Evolutionary conservation across 2,113 vertebrate species (phyloP), one percentile per base, ranked within the genome.

Genomic region (Heterotilapia buettikoferi): DNA sequence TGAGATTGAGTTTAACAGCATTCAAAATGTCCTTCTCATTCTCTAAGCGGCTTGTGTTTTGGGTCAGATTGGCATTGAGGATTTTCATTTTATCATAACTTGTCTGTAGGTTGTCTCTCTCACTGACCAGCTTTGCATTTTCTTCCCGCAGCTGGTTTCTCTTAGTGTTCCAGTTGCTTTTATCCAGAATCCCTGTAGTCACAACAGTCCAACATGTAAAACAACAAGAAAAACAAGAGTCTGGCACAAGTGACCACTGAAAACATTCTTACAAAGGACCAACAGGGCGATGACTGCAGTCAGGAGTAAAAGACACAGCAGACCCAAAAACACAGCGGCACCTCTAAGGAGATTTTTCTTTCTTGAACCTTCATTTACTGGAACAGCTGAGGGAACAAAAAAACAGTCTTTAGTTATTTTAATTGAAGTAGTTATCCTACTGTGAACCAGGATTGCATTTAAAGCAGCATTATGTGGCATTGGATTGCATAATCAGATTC

Each of bases 241-340:
- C 7, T 52, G 18, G 16, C 16, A 52, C 45, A 52, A 16, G 2
- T 52, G 47, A 52, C 4, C 18, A 19, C 7, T 19, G 18, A 9
- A 19, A 52, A 8, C 47, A 38, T 36, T 19, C 90, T 63, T 76
- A 86, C 84, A n/a, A 2, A 56, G 4, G 76, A 84, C 54, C 5
- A 63, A 29, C 73, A 86, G 19, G 36, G 45, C 11, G 31, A 68
- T 18, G 54, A 57, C 29, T 6, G 6, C 45, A 40, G 31, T 26
- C 47, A 89, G 56, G 40, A 89, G 47, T 29, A 89, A 18, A 45
- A 87, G 50, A 87, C 78, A 82, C 50, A 91, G 57, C 45, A 85
- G 82, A 16, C 26, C 31, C 21, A 87, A 43, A 54, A 53, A 43
- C 10, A 45, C 18, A n/a, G 24, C 38, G 52, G 24, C 47, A 16